Evolutionary conservation across 2,113 vertebrate genomes (phyloP).

Genomic region (Tachysurus vachellii): DNA sequence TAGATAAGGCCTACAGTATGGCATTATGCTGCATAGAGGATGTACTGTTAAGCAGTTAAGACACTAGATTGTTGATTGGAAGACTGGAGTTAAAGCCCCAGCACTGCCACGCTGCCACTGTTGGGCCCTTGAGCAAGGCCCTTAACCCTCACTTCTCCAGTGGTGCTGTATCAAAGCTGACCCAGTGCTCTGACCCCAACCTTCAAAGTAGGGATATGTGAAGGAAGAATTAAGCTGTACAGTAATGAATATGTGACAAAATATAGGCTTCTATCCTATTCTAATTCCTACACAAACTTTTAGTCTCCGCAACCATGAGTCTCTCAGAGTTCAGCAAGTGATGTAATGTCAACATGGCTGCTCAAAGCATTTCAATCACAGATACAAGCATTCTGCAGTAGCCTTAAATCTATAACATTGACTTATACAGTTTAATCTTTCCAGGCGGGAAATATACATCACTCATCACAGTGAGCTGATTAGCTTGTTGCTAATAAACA

Average conservation of each 20-base stretch:
- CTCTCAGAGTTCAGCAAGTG: neutral
- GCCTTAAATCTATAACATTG: neutral
- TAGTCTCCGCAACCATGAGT: neutral
- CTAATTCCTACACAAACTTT: neutral
- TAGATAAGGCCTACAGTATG: slow-evolving; percentile 27
- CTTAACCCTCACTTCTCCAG: no score
- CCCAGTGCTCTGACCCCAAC: no score
- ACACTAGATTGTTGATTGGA: neutral
- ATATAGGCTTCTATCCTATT: no score
- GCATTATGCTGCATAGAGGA: slow-evolving; percentile 26
- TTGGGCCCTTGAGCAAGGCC: no score
- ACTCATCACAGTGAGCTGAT: neutral
- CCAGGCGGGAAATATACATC: no score
- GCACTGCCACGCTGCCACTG: no score
- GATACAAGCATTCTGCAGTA: neutral
- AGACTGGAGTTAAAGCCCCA: no score
- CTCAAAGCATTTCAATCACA: neutral
- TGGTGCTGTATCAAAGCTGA: no score
- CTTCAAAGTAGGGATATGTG: no score
- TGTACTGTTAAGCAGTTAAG: neutral
- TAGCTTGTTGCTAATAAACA: neutral
- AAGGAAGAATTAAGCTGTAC: no score
- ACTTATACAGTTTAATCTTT: neutral
- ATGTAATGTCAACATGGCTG: neutral
- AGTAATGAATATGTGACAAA: no score